Evolutionary conservation across 2,888 invertebrate genomes (phyloP).

Genomic region (Mayetiola destructor): DNA sequence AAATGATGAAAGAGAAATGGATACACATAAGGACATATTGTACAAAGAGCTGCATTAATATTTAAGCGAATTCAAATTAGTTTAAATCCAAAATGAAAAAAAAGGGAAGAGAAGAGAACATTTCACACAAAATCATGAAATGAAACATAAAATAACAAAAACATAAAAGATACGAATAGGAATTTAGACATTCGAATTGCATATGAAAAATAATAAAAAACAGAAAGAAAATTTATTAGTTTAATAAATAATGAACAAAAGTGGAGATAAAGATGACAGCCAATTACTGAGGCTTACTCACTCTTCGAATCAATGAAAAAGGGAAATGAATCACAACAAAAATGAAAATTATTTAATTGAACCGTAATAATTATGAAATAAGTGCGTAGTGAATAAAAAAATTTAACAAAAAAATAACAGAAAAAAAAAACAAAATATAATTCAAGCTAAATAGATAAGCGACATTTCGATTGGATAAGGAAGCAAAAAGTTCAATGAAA

Average conservation of each 20-base stretch:
- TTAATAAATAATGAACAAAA: background rate
- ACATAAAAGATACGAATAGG: background rate
- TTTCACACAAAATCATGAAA: too few relatives aligned
- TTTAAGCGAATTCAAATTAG: conserved; percentile 1
- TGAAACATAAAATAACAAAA: background rate
- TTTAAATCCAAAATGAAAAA: too few relatives aligned
- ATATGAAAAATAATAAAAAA: too few relatives aligned
- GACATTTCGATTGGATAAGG: background rate
- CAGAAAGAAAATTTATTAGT: background rate
- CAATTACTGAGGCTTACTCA: too few relatives aligned
- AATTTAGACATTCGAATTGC: background rate
- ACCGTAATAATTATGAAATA: background rate
- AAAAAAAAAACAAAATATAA: background rate
- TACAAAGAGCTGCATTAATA: conserved; percentile 8
- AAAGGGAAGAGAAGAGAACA: too few relatives aligned
- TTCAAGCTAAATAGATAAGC: background rate
- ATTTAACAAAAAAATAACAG: background rate
- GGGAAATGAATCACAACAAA: background rate
- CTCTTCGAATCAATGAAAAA: background rate
- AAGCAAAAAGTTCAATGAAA: background rate
- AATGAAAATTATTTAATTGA: background rate
- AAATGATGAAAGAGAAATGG: too few relatives aligned
- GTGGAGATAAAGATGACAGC: background rate
- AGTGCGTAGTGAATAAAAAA: background rate
- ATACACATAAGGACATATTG: too few relatives aligned